These are phyloP conservation scores for cattle (Bos taurus) DNA, from an alignment of 2,113 vertebrate species.

Conservation along the genomic window ARS-UCD2.0 NC_037336.1:44935001-44935500, in stretches of 20 bases:
- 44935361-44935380: not conserved
- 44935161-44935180: not conserved
- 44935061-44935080: no score
- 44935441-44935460: not conserved
- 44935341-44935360: not conserved
- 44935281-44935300: not conserved
- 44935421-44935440: not conserved
- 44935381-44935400: not conserved
- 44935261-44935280: not conserved
- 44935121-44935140: not conserved
- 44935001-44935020: no score
- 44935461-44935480: not conserved
- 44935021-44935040: not conserved
- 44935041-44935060: not conserved
- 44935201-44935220: no score
- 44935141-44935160: no score
- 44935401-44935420: not conserved
- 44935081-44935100: not conserved
- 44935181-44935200: not conserved
- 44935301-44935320: not conserved
- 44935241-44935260: not conserved
- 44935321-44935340: not conserved
- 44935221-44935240: fast-evolving
- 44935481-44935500: not conserved
- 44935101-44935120: no score